Conservation (phyloP, 2,888 invertebrate genomes). For the Watsonalla cultraria region DNA sequence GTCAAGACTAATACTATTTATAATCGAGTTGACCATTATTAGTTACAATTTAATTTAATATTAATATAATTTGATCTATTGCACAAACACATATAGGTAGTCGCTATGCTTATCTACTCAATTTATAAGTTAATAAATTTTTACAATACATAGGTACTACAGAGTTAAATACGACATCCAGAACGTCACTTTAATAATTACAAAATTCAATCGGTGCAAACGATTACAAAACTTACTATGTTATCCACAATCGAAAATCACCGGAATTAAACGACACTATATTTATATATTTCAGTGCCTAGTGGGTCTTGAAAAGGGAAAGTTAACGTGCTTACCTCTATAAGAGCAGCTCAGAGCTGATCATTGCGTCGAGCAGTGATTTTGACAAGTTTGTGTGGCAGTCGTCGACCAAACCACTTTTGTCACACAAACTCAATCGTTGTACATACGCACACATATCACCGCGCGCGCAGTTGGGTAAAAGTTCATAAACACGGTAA, state of each 20-base stretch:
- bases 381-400: too few species aligned
- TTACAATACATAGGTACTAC: conserved; percentile 65
- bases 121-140: conserved; percentile 67
- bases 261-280: conserved; percentile 47
- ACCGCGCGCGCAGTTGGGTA: too few species aligned
- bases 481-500: too few species aligned
- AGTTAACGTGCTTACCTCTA: too few species aligned
- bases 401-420: too few species aligned
- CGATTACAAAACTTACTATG: conserved; percentile 61
- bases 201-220: conserved; percentile 74
- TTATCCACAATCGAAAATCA: conserved; percentile 48
- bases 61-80: conserved; percentile 58
- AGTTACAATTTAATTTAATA: conserved; percentile 43
- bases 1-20: conserved; percentile 48
- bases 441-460: too few species aligned
- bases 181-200: conserved; percentile 73
- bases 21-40: conserved; percentile 40
- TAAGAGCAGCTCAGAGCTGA: too few species aligned
- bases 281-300: conserved; percentile 40
- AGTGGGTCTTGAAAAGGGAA: too few species aligned
- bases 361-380: too few species aligned
- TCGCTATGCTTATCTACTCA: conserved; percentile 66
- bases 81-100: conserved; percentile 71
- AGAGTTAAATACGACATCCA: conserved; percentile 75
- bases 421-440: too few species aligned